A percentile compares a stretch with the other conserved stretches of the same genome.
Conservation (phyloP, 2,113 vertebrate species). For the Fregetta grallaria region DNA sequence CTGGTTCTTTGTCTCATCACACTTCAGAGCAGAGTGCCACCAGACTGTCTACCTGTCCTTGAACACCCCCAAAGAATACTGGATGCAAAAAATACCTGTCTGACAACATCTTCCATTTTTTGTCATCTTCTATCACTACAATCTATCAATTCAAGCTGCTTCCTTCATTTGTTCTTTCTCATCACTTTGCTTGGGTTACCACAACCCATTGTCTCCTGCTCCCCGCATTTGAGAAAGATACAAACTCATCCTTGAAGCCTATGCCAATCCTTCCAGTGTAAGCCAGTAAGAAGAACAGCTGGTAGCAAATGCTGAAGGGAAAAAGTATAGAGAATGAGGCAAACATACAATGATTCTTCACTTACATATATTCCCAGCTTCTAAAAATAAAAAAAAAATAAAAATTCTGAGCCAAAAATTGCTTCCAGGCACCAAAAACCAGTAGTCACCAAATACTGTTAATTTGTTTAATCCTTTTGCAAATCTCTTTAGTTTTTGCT, state of each 20-base stretch:
- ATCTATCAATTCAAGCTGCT: background rate
- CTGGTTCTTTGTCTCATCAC: background rate
- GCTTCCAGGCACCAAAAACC: background rate
- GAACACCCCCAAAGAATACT: background rate
- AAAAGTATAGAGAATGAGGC: background rate
- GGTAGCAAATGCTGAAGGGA: background rate
- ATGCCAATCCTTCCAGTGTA: background rate
- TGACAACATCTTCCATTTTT: background rate
- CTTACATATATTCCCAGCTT: background rate
- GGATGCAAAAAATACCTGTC: background rate
- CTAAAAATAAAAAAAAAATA: background rate
- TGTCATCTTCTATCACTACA: background rate
- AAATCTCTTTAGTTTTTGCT: background rate
- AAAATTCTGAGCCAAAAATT: background rate
- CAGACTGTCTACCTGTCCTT: background rate
- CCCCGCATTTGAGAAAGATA: background rate
- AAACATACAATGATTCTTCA: background rate
- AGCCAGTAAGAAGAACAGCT: background rate
- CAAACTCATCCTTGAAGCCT: background rate
- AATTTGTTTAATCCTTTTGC: background rate
- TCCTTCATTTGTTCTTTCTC: background rate
- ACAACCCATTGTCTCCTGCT: background rate
- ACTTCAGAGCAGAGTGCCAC: background rate
- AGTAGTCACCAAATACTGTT: background rate
- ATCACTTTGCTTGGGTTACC: background rate